Base-by-base conservation (phyloP, 2,113 vertebrate genomes). In the Trichomycterus rosablanca region DNA sequence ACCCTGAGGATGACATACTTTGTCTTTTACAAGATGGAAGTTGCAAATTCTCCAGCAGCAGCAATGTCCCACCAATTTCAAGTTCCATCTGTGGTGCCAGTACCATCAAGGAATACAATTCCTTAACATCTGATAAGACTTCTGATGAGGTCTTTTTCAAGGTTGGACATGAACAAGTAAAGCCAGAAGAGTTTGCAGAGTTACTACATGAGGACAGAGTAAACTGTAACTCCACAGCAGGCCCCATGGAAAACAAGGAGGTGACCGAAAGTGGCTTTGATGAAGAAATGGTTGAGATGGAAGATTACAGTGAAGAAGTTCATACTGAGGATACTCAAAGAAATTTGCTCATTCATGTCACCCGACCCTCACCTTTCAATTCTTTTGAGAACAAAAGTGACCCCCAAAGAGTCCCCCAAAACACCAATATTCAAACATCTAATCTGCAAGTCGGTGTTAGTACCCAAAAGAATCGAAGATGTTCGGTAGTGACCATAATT, bases 251-350 rank as follows among this genome's bases (percentile, higher is more conserved):
- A 44, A 67, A 77, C 1, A 68, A 24, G 54, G 81, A 84, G 50
- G 49, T 74, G 24, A 68, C 54, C 10, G 78, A 85, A 66, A 76
- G 78, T 70, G 73, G 75, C 14, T 75, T 84, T 61, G 82, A 80
- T 19, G 79, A 84, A 69, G 76, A 79, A 5, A 46, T 74, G 53
- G 40, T 73, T 42, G 78, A 77, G 1, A 59, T 61, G 6, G 75
- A 77, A 30, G 48, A 37, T 44, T 39, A 8, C 4, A 68, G 34
- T 24, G 53, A 56, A 15, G 66, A 63, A 14, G 14, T 9, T 1
- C n/a, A 51, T 1, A 44, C 14, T 18, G 70, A 72, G 11, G 51
- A 70, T 10, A 10, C 59, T 18, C 48, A 37, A 2, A 68, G 74
- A 59, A 24, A 59, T 12, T 37, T 72, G 2, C 5, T 77, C 2